Evolutionary conservation across 1,140 invertebrate species (phyloP), one percentile per base, ranked within the genome.

Genomic region (Hypsibius dujardini): DNA sequence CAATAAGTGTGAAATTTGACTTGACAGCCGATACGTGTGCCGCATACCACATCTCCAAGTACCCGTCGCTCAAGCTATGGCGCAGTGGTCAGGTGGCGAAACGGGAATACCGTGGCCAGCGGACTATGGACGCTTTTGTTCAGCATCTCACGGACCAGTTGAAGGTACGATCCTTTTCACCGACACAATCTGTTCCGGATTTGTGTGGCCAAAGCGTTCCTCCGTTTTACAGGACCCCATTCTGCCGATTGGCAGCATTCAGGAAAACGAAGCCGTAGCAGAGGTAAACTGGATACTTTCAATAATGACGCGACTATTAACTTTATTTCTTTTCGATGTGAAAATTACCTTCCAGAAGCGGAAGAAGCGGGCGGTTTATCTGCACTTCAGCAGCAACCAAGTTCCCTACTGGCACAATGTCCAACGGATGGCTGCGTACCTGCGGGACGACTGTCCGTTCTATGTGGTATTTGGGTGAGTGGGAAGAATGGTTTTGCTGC

Each of bases 51-150:
- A 95, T 98, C 62, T 89, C 86, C 15, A 99, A 99, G 83, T 99
- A 98, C 82, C 96, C 96, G 45, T 98, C 96, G 15, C 80, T 99
- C 47, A 99, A 99, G 82, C 80, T 98, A 40, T 89, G 98, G 76
- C 84, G 90, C 47, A 95, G 95, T 85, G 95, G 95, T 1, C 85
- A 93, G 76, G 84, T 90, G 3, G 85, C 88, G 1, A 99, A 98
- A 80, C 86, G 88, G 76, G 96, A 99, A 80, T 99, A 97, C 76
- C 84, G 95, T 77, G 93, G 85, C 60, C 86, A 88, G 74, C 80
- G 88, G 71, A 89, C 88, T 2, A 83, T 82, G 0, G 88, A 98
- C 71, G 92, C 95, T 0, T 88, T 98, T 76, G 81, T 87, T 1
- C 85, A 87, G 56, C 96, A 90, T 81, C 85, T 97, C 3, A 77